These are phyloP conservation scores for Condylura cristata DNA, from an alignment of 2,113 vertebrate species.

Conservation along the genomic window DNA sequence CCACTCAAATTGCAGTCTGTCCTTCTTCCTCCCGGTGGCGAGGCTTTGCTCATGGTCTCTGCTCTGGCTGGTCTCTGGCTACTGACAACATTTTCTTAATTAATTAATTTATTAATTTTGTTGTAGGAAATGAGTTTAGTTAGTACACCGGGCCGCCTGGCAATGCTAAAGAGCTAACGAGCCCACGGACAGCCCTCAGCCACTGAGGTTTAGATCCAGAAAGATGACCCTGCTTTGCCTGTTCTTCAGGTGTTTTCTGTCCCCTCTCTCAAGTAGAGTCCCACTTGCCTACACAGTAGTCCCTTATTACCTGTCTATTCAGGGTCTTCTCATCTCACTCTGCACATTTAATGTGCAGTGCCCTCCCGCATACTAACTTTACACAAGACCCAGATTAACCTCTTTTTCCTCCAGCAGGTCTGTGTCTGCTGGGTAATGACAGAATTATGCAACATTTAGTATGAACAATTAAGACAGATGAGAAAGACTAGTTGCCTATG, in stretches of 20 bases:
- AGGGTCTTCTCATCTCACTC: not conserved
- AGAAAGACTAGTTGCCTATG: not conserved
- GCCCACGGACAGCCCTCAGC: not conserved
- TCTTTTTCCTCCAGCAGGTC: not conserved
- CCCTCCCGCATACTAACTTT: not conserved
- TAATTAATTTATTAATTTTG: too few relatives aligned
- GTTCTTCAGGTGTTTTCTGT: not conserved
- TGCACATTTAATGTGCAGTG: not conserved
- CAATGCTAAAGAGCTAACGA: not conserved
- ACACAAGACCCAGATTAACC: not conserved
- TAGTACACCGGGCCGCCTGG: not conserved
- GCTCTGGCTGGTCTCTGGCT: not conserved
- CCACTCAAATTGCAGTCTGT: not conserved
- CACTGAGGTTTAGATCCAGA: not conserved
- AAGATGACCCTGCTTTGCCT: not conserved
- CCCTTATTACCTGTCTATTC: not conserved
- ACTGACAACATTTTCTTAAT: too few relatives aligned
- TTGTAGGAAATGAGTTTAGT: not conserved
- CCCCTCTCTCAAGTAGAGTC: not conserved
- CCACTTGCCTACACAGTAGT: not conserved
- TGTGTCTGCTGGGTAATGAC: not conserved
- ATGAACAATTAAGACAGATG: not conserved
- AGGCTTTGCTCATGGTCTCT: not conserved
- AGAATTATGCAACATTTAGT: constrained; percentile 1
- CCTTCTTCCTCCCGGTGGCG: not conserved